Base-by-base conservation (phyloP, 2,113 vertebrate genomes). In the Grallaria varia region DNA sequence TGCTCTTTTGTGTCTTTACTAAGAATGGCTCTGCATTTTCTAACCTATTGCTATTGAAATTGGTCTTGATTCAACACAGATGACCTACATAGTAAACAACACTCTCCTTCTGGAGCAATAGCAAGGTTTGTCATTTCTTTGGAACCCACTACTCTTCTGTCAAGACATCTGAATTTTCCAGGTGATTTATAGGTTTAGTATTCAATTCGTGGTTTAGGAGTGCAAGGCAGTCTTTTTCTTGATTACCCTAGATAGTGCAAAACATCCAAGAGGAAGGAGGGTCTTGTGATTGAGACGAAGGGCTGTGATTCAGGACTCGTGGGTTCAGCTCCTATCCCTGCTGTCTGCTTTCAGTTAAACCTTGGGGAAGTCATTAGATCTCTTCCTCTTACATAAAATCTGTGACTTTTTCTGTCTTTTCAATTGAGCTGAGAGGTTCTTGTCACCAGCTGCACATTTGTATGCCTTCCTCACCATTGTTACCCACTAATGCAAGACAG, bases 281-380 rank as follows among this genome's bases (percentile, higher is more conserved):
- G 18, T 96, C 91, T 91, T 93, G 69, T 93, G 91, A 94, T 79
- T 82, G 66, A 79, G 37, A 74, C 1, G 8, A 71, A 91, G 27
- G 24, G 25, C 73, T 84, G 55, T 92, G 94, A 95, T 91, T 95
- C 94, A 95, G 74, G 87, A 75, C 4, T 4, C 1, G 2, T 90
- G 94, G 73, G 76, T 92, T 90, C 86, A 84, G 52, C 69, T 94
- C 69, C 81, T 49, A 39, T 67, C 56, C 18, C 58, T 63, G 30
- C 64, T 78, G 30, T 62, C 73, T 84, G 74, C 77, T 87, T 84
- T 84, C 77, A 85, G 93, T 82, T 84, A 94, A 94, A 87, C 69
- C 80, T 64, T 66, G 69, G n/a, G 71, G 66, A 95, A 95, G 66
- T 96, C 56, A 73, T 87, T 93, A 6, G 1, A 74, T 75, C 33